Evolutionary conservation across 2,888 invertebrate genomes (phyloP).

Genomic region (Aphidius colemani): DNA sequence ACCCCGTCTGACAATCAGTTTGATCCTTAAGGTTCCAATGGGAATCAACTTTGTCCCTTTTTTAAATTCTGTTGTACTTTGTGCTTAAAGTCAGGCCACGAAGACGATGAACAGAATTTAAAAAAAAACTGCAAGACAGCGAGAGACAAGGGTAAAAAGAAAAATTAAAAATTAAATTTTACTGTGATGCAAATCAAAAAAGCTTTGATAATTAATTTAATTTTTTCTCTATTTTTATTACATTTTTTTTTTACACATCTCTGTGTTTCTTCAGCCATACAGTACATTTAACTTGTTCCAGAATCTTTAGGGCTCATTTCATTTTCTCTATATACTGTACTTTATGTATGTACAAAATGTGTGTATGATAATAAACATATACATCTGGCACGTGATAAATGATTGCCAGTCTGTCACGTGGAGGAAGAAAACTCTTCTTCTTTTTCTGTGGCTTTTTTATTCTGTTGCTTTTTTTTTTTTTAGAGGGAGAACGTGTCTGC

Average conservation of each 20-base stretch:
- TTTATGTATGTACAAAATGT: slow-evolving; percentile 12
- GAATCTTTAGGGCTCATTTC: background rate
- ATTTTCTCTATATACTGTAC: slow-evolving; percentile 17
- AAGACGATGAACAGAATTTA: background rate
- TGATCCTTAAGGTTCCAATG: slow-evolving; percentile 15
- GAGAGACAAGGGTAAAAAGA: background rate
- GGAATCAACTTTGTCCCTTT: slow-evolving; percentile 6
- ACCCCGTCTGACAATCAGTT: slow-evolving; percentile 17
- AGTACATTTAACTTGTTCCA: too few relatives aligned
- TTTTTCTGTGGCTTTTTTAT: slow-evolving; percentile 25
- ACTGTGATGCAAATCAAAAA: slow-evolving; percentile 5
- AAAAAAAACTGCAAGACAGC: background rate
- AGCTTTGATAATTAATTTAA: background rate
- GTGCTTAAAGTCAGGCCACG: background rate
- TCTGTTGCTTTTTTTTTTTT: too few relatives aligned
- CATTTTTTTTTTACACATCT: background rate
- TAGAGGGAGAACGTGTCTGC: slow-evolving; percentile 13
- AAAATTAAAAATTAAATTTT: background rate
- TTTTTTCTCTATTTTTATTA: background rate
- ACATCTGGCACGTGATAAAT: slow-evolving; percentile 34
- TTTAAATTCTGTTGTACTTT: slow-evolving; percentile 10
- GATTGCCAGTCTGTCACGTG: slow-evolving; percentile 31
- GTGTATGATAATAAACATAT: background rate
- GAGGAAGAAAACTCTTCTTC: slow-evolving; percentile 22
- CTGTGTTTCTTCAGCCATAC: too few relatives aligned